Evolutionary conservation across 1,140 invertebrate genomes (phyloP).

Genomic region (Piezodorus guildinii): DNA sequence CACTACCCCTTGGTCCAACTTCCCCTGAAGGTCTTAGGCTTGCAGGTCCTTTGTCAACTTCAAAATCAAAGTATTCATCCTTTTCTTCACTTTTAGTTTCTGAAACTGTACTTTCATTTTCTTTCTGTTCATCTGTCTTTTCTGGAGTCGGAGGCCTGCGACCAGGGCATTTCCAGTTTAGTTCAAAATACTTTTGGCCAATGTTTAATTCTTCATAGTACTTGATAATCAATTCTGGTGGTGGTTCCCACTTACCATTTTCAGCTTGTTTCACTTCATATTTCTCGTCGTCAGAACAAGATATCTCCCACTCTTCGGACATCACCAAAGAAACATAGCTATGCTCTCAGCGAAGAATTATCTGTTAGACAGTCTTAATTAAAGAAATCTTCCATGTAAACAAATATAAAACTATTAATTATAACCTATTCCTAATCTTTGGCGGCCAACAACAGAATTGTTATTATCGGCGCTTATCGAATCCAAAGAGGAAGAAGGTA

Average conservation of each 20-base stretch:
- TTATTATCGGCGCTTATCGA: too few species aligned
- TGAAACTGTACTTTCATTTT: constrained; percentile 16
- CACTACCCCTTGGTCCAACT: constrained; percentile 32
- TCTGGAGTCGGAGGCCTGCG: constrained; percentile 32
- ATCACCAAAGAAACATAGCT: neutral
- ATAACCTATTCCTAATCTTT: too few species aligned
- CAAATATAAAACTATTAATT: too few species aligned
- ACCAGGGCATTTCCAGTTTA: constrained; percentile 34
- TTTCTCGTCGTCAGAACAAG: constrained; percentile 32
- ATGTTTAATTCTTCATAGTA: constrained; percentile 31
- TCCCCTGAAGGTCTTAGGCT: constrained; percentile 27
- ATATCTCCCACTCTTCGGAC: constrained; percentile 26
- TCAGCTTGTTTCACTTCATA: constrained; percentile 27
- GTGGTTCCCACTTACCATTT: constrained; percentile 28
- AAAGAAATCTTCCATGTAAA: too few species aligned
- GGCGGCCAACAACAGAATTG: too few species aligned
- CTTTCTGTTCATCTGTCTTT: constrained; percentile 18
- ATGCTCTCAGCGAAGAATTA: too few species aligned
- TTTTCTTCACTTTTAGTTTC: constrained; percentile 23
- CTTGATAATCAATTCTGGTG: constrained; percentile 30
- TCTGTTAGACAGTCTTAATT: too few species aligned
- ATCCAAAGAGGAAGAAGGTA: too few species aligned
- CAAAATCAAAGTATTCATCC: constrained; percentile 35
- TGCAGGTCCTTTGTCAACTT: constrained; percentile 32
- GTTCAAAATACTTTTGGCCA: constrained; percentile 28